Evolutionary conservation across 2,797 vertebrate species (phyloP).

Genomic region (Urocyon cinereoargenteus): DNA sequence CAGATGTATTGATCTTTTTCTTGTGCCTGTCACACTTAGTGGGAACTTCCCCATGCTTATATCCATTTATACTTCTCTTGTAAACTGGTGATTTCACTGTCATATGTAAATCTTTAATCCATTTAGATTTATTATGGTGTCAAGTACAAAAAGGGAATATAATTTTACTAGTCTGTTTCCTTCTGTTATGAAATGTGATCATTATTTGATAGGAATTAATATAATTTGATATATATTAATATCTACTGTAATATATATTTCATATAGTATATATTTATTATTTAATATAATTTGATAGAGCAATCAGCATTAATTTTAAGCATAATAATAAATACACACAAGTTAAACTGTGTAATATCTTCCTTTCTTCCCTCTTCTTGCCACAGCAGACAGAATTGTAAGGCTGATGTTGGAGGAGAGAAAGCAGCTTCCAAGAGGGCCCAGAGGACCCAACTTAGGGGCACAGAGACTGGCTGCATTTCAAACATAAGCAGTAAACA

Average conservation of each 20-base stretch:
- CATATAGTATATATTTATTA: background rate
- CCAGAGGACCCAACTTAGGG: background rate
- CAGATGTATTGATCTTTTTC: background rate
- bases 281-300: background rate
- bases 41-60: background rate
- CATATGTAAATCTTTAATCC: background rate
- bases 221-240: background rate
- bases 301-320: background rate
- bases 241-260: background rate
- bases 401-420: background rate
- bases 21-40: background rate
- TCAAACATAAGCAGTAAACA: background rate
- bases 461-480: background rate
- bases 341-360: background rate
- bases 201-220: background rate
- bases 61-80: background rate
- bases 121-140: background rate
- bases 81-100: background rate
- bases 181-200: background rate
- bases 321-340: background rate
- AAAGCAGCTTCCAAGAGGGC: background rate
- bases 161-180: background rate
- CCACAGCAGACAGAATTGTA: background rate
- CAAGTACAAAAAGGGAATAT: background rate
- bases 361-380: background rate